Percentiles rank a stretch among this genome's conserved stretches.
phyloP scores from a whole-genome alignment of 2,113 vertebrate genomes.

The Heliornis fulica region DNA sequence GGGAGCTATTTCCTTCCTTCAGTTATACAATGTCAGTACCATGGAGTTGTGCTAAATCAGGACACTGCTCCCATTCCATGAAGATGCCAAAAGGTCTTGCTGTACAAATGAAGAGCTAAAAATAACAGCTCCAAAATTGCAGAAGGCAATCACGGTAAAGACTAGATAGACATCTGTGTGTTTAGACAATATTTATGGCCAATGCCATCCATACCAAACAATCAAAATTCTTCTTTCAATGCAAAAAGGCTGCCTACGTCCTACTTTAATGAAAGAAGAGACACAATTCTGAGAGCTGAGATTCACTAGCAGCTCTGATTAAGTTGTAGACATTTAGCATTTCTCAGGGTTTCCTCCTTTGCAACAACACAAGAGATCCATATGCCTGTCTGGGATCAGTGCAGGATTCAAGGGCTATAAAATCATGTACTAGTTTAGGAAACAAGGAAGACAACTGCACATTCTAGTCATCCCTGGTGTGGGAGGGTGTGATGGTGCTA shows the following conservation, averaged over 20 bases:
- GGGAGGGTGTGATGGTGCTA: constrained; percentile 13
- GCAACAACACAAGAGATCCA: neutral
- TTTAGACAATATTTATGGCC: neutral
- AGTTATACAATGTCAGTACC: neutral
- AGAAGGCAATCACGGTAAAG: neutral
- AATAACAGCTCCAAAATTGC: constrained; percentile 26
- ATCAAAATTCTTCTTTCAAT: neutral
- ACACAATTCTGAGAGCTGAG: neutral
- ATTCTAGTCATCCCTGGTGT: constrained; percentile 36
- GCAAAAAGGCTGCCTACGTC: neutral
- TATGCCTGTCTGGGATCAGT: neutral
- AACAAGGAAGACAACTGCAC: constrained; percentile 58
- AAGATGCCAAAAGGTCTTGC: constrained; percentile 52
- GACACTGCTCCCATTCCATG: constrained; percentile 37
- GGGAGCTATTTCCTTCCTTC: constrained; percentile 57
- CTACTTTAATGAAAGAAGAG: neutral
- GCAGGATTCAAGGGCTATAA: neutral
- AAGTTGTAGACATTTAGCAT: neutral
- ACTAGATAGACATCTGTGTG: neutral
- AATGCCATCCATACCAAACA: neutral
- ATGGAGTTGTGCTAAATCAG: constrained; percentile 49
- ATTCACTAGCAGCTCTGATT: neutral
- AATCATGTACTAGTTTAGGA: constrained; percentile 35
- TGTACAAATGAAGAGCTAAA: constrained; percentile 29
- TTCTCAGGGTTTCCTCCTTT: neutral